These are phyloP conservation scores for Spheniscus humboldti DNA, from an alignment of 2,797 vertebrate species.

Conservation along the genomic window DNA sequence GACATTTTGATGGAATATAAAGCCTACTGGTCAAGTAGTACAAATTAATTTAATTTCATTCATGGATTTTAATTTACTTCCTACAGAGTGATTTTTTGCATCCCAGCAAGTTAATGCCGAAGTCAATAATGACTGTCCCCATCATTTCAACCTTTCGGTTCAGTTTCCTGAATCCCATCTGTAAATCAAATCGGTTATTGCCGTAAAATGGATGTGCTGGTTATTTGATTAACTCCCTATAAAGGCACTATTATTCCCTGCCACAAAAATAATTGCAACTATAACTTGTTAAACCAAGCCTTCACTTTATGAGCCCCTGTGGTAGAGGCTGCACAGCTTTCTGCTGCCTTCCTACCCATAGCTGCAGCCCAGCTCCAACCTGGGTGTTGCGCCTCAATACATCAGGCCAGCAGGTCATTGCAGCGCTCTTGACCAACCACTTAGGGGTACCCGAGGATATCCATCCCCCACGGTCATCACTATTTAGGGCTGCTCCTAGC, in stretches of 20 bases:
- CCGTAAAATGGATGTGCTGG: not conserved
- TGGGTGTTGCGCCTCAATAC: rapidly evolving
- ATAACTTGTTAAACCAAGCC: not conserved
- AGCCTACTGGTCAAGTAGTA: not conserved
- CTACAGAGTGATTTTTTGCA: not conserved
- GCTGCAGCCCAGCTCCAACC: not conserved
- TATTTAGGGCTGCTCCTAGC: not conserved
- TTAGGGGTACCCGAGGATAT: not conserved
- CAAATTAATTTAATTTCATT: constrained; percentile 12
- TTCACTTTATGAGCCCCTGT: not conserved
- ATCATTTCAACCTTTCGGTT: not conserved
- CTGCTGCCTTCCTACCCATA: not conserved
- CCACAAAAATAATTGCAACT: not conserved
- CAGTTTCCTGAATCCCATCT: not conserved
- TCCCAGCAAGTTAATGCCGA: not conserved
- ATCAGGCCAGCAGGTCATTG: rapidly evolving
- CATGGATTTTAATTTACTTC: constrained; percentile 39
- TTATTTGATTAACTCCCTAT: not conserved
- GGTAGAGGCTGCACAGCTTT: not conserved
- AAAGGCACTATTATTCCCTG: not conserved
- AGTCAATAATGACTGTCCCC: not conserved
- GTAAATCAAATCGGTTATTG: not conserved
- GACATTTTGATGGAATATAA: not conserved
- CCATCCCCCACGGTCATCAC: not conserved
- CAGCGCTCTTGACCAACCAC: rapidly evolving